These are phyloP conservation scores for cat (Felis catus) DNA, from an alignment of 2,113 vertebrate species.

Conservation along the genomic window DNA sequence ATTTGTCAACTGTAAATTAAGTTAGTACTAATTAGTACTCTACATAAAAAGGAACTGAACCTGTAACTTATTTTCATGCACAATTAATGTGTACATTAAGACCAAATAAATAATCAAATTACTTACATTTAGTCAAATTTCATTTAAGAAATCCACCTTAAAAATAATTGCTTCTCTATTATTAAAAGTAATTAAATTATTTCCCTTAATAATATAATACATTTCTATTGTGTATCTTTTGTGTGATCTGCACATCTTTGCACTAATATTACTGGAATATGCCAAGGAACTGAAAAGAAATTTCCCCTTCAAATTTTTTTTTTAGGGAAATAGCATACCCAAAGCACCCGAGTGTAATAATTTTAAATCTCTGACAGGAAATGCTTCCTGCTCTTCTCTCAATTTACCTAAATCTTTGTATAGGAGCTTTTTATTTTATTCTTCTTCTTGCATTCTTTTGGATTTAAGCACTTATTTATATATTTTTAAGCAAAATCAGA, in stretches of 20 bases:
- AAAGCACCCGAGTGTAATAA: not conserved
- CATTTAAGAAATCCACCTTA: not conserved
- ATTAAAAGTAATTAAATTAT: conserved; percentile 21
- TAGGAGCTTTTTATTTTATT: not conserved
- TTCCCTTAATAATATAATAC: not conserved
- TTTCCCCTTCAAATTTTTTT: not conserved
- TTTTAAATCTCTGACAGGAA: not conserved
- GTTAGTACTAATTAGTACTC: not conserved
- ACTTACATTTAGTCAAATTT: conserved; percentile 31
- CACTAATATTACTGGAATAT: not conserved
- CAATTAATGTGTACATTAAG: conserved; percentile 14
- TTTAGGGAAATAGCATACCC: not conserved
- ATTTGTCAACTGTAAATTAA: not conserved
- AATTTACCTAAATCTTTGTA: not conserved
- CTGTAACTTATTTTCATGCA: conserved; percentile 11
- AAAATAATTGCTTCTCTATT: not conserved
- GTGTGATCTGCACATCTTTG: not conserved
- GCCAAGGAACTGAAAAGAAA: conserved; percentile 6
- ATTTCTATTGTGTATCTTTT: not conserved
- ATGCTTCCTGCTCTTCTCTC: not conserved
- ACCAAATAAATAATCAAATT: conserved; percentile 2
- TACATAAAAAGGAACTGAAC: conserved; percentile 9
- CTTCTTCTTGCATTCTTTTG: not conserved
- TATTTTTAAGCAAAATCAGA: not conserved
- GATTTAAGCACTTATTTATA: not conserved